Percentiles rank a stretch among this genome's conserved stretches.
These are phyloP conservation scores for Rotaria sp. DNA, from an alignment of 2,888 invertebrate species.

Conservation along the genomic window DNA sequence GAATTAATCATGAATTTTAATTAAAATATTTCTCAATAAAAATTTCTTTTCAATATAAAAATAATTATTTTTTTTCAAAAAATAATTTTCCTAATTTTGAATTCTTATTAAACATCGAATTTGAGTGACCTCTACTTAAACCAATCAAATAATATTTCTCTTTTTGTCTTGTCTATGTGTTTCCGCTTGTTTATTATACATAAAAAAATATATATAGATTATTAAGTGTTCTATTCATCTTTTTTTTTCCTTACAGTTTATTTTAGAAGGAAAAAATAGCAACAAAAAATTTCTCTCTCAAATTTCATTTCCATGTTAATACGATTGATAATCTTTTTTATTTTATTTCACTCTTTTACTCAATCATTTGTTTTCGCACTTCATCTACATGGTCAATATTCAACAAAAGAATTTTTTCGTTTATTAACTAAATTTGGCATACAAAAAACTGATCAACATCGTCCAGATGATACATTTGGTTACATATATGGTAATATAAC, in stretches of 20 bases:
- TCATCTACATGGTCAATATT: constrained; percentile 52
- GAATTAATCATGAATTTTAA: not conserved
- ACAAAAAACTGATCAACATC: constrained; percentile 82
- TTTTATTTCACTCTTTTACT: too few relatives aligned
- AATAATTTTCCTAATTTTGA: not conserved
- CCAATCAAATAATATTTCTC: not conserved
- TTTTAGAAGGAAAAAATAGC: not conserved
- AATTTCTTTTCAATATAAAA: not conserved
- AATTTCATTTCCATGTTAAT: too few relatives aligned
- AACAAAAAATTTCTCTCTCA: too few relatives aligned
- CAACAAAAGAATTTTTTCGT: constrained; percentile 62
- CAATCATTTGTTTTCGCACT: constrained; percentile 41
- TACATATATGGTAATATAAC: constrained; percentile 93
- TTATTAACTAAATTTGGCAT: constrained; percentile 90
- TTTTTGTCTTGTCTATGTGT: constrained; percentile 1
- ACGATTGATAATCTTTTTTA: too few relatives aligned
- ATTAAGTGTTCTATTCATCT: too few relatives aligned
- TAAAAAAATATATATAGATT: too few relatives aligned
- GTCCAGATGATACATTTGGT: constrained; percentile 76
- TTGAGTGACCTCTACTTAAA: not conserved
- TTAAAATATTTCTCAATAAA: not conserved
- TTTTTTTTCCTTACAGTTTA: not conserved
- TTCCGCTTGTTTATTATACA: too few relatives aligned
- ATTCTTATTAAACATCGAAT: not conserved
- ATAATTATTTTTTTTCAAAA: not conserved